Evolutionary conservation across 2,113 vertebrate genomes (phyloP), one percentile per base, ranked within the genome.

Genomic region (Chroicocephalus ridibundus): DNA sequence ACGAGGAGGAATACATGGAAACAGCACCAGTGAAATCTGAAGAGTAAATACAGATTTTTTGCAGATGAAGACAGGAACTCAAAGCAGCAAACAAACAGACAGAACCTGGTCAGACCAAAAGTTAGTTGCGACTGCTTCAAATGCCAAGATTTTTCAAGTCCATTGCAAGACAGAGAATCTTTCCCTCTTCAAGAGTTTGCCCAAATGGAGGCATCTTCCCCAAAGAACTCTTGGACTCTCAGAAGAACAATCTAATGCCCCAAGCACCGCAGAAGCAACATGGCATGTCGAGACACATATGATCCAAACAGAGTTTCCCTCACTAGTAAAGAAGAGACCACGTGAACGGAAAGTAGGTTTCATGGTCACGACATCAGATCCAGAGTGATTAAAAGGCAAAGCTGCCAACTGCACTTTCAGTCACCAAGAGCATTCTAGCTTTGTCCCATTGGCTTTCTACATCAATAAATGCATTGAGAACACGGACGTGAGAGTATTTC

Each of bases 231-330:
- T 4, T 38, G 51, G 60, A 13, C 46, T 60, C 58, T 49, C 54
- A 47, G 58, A 29, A 83, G 40, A 64, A 80, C n/a, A 64, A 92
- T 14, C 58, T 44, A 60, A 55, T 27, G 52, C 60, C 42, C 71
- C 52, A 69, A 85, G 52, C 69, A 69, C 65, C 42, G 42, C 60
- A 38, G 42, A 32, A 55, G 52, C 32, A 57, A 60, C 44, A 40
- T 0, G 13, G 29, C 46, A 18, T 9, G 11, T 8, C 19, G 42
- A 85, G 44, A 65, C 5, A n/a, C 0, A 0, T 2, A 38, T 6
- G 72, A 55, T 18, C 34, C 55, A 17, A 82, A 61, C 8, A 54
- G 38, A 66, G 57, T 36, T 14, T 44, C 68, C 58, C 76, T 77
- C 27, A 15, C 22, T 32, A 49, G 25, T 8, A 74, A 38, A 64